Base-by-base conservation (phyloP, 2,797 vertebrate species). In the Gadopsis bispinosus region DNA sequence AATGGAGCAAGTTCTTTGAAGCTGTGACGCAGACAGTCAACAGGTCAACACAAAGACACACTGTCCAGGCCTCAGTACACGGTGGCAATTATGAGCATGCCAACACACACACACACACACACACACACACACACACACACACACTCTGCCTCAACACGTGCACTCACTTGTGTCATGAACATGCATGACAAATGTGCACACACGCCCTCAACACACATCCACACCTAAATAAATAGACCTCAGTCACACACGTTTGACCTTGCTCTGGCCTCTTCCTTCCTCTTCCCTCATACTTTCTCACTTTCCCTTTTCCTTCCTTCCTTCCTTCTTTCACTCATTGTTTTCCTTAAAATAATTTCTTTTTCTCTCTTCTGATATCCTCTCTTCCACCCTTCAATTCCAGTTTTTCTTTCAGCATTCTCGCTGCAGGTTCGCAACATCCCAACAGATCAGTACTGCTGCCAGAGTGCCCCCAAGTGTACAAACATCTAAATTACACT, bases 381-480 rank as follows among this genome's bases (percentile, higher is more conserved):
- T 59, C 58, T 55, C 37, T 29, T 66, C 59, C 72, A 69, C 55
- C n/a, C 37, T 64, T 75, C 35, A 60, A 45, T 33, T 62, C 39
- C 5, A 13, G 14, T 20, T 53, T 62, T 41, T 54, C 62, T 35
- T 54, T 37, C 29, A 53, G 5, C 66, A n/a, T 51, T 68, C 12
- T 67, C 0, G n/a, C 71, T 70, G 69, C 64, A 75, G 73, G 75
- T 79, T 86, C 80, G 29, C 43, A 19, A 74, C 14, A 55, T 63
- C 70, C 70, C 75, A 71, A 84, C 59, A 83, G 48, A 77, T 71
- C 58, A 79, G 84, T 72, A 65, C 88, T 90, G 89, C 88, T 91
- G 85, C 90, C 76, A 92, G 84, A 92, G 90, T 89, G 92, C 93
- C 93, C 89, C 89, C 93, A 84, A 89, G 91, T 93, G 93, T 88